Evolutionary conservation across 2,113 vertebrate genomes (phyloP), one percentile per base, ranked within the genome.

Genomic region (Pluvialis apricaria): DNA sequence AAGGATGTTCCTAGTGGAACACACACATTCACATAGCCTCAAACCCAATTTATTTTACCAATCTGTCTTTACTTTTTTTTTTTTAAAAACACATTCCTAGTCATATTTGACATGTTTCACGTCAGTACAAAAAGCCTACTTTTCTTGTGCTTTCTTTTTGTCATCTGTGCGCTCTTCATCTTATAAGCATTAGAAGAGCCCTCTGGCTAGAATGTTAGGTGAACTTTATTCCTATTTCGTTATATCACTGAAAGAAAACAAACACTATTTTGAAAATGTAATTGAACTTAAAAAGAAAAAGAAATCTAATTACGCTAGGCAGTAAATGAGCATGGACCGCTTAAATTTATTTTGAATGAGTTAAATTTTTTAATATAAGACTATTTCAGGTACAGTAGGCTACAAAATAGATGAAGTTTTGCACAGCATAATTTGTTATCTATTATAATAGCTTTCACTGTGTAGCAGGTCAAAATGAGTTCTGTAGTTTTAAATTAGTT

Each of bases 211-310:
- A 68, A 47, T 3, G 2, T 75, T 88, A 86, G 65, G 29, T 92
- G 76, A 83, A 82, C 45, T 84, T 94, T 89, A 92, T 94, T 75
- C 34, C 38, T 54, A 25, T 79, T 94, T 91, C 57, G 93, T 95
- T 94, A 26, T 77, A 82, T n/a, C 36, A 77, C 38, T 90, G 82
- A 88, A 92, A 92, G 68, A 88, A 97, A 95, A 85, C 52, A 96
- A 95, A 82, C 18, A 65, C 34, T 47, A 36, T 77, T 86, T 88
- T 82, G 8, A 66, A 96, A 92, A 92, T 73, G 15, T 82, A 96
- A 88, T 85, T 86, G 54, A 91, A 94, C 32, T 55, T 80, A 22
- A 54, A 70, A 65, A 73, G 12, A 70, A 60, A 34, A 90, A 29
- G 11, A 81, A 57, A 77, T 52, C 47, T 72, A 42, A 92, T 91